These are phyloP conservation scores for Mythimna vitellina DNA, from an alignment of 2,888 invertebrate species.

Conservation along the genomic window DNA sequence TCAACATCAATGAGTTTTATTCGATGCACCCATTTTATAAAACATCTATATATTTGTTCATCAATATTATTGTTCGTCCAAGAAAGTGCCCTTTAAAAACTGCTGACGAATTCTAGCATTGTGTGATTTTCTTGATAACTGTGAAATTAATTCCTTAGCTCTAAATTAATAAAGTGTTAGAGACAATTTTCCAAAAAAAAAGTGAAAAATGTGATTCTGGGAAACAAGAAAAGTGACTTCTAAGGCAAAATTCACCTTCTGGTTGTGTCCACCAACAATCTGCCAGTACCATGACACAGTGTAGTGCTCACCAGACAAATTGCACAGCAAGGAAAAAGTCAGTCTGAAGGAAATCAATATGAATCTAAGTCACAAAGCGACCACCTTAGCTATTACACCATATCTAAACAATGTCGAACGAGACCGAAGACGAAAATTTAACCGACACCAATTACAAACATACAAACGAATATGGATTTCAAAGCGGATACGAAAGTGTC, in stretches of 20 bases:
- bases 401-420: slow-evolving; percentile 14
- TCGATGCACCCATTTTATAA: neutral
- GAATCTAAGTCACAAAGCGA: slow-evolving; percentile 13
- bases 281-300: neutral
- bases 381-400: neutral
- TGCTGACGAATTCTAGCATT: neutral
- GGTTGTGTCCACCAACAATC: neutral
- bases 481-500: neutral
- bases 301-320: neutral
- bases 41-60: neutral
- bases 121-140: neutral
- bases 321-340: neutral
- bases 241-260: neutral
- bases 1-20: neutral
- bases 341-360: slow-evolving; percentile 4
- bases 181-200: neutral
- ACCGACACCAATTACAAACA: neutral
- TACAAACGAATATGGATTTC: slow-evolving; percentile 1
- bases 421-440: slow-evolving; percentile 16
- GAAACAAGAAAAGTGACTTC: neutral
- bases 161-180: neutral
- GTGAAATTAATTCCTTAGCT: neutral
- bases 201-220: neutral
- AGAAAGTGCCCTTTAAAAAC: neutral
- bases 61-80: neutral